phyloP scores from a whole-genome alignment of 2,888 invertebrate genomes.

The Acanthacorydalis orientalis region DNA sequence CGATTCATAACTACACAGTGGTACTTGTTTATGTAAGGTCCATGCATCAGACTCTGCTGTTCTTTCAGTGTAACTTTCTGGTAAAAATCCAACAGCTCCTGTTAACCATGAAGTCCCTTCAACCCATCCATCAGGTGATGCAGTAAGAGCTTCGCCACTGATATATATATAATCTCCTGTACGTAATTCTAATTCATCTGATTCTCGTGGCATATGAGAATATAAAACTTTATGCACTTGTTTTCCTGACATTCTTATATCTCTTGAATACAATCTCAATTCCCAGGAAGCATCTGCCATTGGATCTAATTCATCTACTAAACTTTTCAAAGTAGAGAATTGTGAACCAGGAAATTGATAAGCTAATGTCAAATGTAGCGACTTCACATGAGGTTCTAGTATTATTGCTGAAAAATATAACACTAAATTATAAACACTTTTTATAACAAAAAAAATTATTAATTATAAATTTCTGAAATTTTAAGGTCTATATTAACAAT shows the following conservation, averaged over 20 bases:
- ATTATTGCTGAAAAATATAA: conserved; percentile 36
- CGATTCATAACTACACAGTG: conserved; percentile 21
- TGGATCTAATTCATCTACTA: conserved; percentile 57
- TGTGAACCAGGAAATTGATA: conserved; percentile 67
- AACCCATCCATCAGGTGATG: conserved; percentile 74
- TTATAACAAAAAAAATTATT: background rate
- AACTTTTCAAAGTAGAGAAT: conserved; percentile 49
- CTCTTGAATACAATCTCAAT: conserved; percentile 71
- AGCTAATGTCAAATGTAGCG: conserved; percentile 73
- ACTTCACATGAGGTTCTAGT: conserved; percentile 67
- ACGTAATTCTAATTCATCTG: conserved; percentile 70
- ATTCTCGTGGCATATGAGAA: conserved; percentile 55
- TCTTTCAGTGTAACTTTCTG: conserved; percentile 64
- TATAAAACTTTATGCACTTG: conserved; percentile 67
- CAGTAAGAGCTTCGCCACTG: conserved; percentile 52
- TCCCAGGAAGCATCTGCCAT: conserved; percentile 61
- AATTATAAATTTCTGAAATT: background rate
- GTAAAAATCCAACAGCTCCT: conserved; percentile 62
- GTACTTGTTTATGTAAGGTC: conserved; percentile 65
- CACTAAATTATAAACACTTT: background rate
- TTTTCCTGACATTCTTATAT: conserved; percentile 55
- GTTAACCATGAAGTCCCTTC: conserved; percentile 72
- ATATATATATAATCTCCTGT: conserved; percentile 78
- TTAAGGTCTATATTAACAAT: background rate
- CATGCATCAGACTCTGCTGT: conserved; percentile 83